Base-by-base conservation (phyloP, 2,797 vertebrate species). In the Pterois miles region DNA sequence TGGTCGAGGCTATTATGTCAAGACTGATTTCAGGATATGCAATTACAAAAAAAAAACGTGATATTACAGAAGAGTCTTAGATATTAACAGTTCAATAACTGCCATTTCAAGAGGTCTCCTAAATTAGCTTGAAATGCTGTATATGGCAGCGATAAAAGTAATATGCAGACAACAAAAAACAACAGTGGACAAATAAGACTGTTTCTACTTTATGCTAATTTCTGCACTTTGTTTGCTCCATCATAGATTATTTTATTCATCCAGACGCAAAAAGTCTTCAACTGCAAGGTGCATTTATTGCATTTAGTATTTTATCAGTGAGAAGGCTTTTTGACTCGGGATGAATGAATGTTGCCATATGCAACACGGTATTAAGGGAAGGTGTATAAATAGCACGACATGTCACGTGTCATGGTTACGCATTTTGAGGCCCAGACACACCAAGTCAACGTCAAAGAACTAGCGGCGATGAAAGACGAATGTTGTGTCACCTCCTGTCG, bases 171-270 rank as follows among this genome's bases (percentile, higher is more conserved):
- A 27, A 25, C 25, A 14, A 43, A 31, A 31, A 65, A 43, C 3
- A 62, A 57, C n/a, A n/a, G n/a, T n/a, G n/a, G n/a, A n/a, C n/a
- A n/a, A n/a, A n/a, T 5, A 22, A 54, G 52, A 13, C 67, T 25
- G 25, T 23, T 76, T 65, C 11, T 62, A 36, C 63, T 67, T 71
- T 43, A 80, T 59, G 46, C 63, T 36, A 58, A 65, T 29, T 23
- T 69, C 4, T 65, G 54, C 70, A 65, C 34, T 77, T 60, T 74
- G 29, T 74, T 52, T 67, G 22, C 33, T 54, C 22, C 23, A 10
- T 59, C 12, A 14, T 16, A 27, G 14, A 16, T 62, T 9, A 13
- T 63, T 72, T 76, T 43, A n/a, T 34, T 80, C 53, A 75, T 62
- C 48, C 18, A 1, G 3, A 52, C 0, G 11, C 20, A 40, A 54